Evolutionary conservation across 2,888 invertebrate species (phyloP), one percentile per base, ranked within the genome.

Genomic region (Phyllotreta striolata): DNA sequence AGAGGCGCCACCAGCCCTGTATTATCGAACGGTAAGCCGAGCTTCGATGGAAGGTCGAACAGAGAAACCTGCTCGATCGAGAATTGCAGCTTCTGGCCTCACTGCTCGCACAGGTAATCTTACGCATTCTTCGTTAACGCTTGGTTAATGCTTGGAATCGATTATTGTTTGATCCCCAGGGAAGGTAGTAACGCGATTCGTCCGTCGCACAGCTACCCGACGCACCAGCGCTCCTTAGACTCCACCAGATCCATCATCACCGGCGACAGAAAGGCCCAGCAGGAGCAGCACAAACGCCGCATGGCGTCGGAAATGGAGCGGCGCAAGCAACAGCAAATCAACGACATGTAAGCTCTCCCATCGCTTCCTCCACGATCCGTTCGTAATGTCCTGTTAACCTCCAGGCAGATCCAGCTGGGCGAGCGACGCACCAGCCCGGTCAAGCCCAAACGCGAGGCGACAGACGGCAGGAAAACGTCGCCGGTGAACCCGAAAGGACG

Each of bases 71-170:
- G 85, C 75, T 85, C 82, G 72, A 83, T 84, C 55, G 84, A 83
- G 66, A 84, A 84, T 8, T 88, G 88, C 74, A 86, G 87, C 71
- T 88, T 86, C 79, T 88, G 88, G 88, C 87, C 88, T 10, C 85
- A 85, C 62, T 85, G 85, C 71, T 82, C 83, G 0, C 85, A 84
- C 67, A 78, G 84, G 13, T 63, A 83, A 84, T 2, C 34, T n/a
- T 5, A 9, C 24, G 13, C 13, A 40, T 55, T 38, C 5, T 49
- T 9, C 52, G 52, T 52, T 43, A 10, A 6, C 3, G 9, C 12
- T 43, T 43, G n/a, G 5, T 43, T 43, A 43, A 6, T 43, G n/a
- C 4, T 7, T 43, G 43, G 12, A n/a, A n/a, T n/a, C 43, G 8
- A 43, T 7, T 3, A 10, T 10, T 43, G 12, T 43, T 51, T 76